These are phyloP conservation scores for Morpho deidamia DNA, from an alignment of 2,888 invertebrate genomes.

Conservation along the genomic window DNA sequence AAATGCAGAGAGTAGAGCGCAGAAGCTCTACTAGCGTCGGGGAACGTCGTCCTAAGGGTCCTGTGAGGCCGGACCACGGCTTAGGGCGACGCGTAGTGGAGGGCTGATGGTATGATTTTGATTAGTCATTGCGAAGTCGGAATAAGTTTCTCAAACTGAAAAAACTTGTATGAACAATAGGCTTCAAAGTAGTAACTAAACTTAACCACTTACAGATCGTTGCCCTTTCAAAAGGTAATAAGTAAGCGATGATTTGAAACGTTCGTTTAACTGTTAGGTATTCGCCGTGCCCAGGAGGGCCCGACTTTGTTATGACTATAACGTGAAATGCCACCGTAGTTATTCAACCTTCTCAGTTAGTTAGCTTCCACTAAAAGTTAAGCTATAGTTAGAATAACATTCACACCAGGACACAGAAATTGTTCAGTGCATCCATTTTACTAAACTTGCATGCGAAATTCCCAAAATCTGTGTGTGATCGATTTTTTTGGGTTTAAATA, in stretches of 20 bases:
- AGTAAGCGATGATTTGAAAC: constrained; percentile 10
- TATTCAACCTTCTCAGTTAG: constrained; percentile 15
- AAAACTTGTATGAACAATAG: too few relatives aligned
- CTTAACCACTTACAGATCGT: not conserved
- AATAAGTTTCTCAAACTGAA: too few relatives aligned
- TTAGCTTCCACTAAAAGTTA: not conserved
- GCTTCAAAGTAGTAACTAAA: not conserved
- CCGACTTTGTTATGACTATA: constrained; percentile 21
- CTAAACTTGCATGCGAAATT: not conserved
- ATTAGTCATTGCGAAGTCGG: too few relatives aligned
- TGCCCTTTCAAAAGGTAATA: constrained; percentile 4
- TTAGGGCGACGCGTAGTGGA: too few relatives aligned
- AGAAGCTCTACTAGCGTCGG: too few relatives aligned
- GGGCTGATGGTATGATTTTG: too few relatives aligned
- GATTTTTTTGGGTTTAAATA: too few relatives aligned
- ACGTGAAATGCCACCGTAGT: constrained; percentile 29
- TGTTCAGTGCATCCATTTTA: too few relatives aligned
- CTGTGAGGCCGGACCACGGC: too few relatives aligned
- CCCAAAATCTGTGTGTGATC: not conserved
- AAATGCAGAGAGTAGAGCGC: too few relatives aligned
- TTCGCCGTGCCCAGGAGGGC: constrained; percentile 13
- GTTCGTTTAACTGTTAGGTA: constrained; percentile 8
- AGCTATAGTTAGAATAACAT: not conserved
- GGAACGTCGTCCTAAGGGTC: too few relatives aligned
- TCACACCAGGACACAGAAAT: too few relatives aligned